These are phyloP conservation scores for Altica lythri DNA, from an alignment of 2,888 invertebrate genomes.

Conservation along the genomic window DNA sequence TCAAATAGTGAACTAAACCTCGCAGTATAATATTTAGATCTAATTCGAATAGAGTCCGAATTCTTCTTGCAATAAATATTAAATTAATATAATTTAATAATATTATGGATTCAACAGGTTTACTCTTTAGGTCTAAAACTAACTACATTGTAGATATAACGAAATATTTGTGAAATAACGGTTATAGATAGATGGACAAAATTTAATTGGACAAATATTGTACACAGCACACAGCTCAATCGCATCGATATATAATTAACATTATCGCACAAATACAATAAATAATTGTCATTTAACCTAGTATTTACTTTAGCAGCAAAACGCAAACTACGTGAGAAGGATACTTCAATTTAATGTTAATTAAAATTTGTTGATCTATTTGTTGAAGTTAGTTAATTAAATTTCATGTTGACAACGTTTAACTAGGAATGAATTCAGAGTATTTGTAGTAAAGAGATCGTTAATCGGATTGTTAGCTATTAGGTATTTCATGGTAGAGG, in stretches of 20 bases:
- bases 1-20: no score
- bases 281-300: constrained; percentile 40
- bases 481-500: constrained; percentile 26
- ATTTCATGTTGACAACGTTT: constrained; percentile 40
- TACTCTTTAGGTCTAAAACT: no score
- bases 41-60: no score
- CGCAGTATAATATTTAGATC: no score
- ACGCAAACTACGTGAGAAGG: constrained; percentile 37
- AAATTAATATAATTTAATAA: no score
- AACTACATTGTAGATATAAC: no score
- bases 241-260: constrained; percentile 36
- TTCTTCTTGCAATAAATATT: no score
- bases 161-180: neutral
- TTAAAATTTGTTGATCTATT: constrained; percentile 40
- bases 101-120: no score
- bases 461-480: constrained; percentile 32
- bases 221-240: constrained; percentile 19
- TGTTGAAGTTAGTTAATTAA: constrained; percentile 40
- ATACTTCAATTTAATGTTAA: constrained; percentile 40
- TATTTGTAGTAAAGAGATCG: constrained; percentile 28
- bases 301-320: constrained; percentile 37
- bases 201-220: constrained; percentile 36
- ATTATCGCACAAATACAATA: constrained; percentile 36
- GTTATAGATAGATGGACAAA: constrained; percentile 20
- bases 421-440: constrained; percentile 30